A percentile compares a stretch with the other conserved stretches of the same genome.
Conservation (phyloP, 2,888 invertebrate species). For the Phorcus lineatus region DNA sequence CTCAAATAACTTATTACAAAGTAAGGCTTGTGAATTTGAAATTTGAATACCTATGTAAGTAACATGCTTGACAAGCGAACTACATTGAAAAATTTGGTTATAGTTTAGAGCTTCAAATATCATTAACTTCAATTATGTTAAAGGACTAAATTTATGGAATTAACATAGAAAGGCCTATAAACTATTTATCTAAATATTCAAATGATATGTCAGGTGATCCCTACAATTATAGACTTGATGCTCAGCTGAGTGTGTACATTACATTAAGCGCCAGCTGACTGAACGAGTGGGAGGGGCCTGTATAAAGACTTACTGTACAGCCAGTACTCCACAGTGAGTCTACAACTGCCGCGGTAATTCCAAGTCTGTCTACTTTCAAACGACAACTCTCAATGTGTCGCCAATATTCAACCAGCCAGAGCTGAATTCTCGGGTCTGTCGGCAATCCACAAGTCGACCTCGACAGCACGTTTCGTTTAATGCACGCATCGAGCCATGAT, state of each 20-base stretch:
- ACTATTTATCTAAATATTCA: too few relatives aligned
- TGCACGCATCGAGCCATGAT: constrained; percentile 42
- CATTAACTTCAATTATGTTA: too few relatives aligned
- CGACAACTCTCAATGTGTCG: constrained; percentile 8
- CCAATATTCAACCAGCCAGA: constrained; percentile 6
- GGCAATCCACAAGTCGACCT: constrained; percentile 34
- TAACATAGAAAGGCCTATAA: too few relatives aligned
- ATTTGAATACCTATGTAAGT: too few relatives aligned
- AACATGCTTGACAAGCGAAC: too few relatives aligned
- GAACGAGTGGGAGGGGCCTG: not conserved
- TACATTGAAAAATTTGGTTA: too few relatives aligned
- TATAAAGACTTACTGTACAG: constrained; percentile 7
- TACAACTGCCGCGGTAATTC: constrained; percentile 23
- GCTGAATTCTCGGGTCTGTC: constrained; percentile 10
- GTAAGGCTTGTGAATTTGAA: too few relatives aligned
- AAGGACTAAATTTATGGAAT: too few relatives aligned
- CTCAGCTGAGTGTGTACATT: not conserved
- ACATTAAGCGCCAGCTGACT: not conserved
- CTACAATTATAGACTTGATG: too few relatives aligned
- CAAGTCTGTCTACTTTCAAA: not conserved
- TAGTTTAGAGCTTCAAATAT: too few relatives aligned
- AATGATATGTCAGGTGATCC: too few relatives aligned
- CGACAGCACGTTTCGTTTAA: constrained; percentile 35
- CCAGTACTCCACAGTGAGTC: not conserved
- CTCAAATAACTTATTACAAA: too few relatives aligned